Percentiles rank a stretch among this genome's conserved stretches.
Evolutionary conservation across 2,797 vertebrate species (phyloP).

Genomic region (Melopsittacus undulatus): DNA sequence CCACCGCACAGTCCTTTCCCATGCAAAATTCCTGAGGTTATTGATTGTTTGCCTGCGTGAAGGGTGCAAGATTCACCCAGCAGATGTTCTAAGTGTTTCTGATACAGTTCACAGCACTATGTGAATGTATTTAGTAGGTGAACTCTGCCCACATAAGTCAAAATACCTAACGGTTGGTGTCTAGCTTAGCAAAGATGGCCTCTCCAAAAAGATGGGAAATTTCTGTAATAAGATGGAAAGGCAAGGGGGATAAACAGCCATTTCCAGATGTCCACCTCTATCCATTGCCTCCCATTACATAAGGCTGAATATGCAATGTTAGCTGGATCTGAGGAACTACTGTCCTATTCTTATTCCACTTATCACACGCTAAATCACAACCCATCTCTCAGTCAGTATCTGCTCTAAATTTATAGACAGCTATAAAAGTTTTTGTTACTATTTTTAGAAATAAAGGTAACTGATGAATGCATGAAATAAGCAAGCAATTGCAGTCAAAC

Average conservation of each 20-base stretch:
- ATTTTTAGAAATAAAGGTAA: background rate
- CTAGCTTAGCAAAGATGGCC: background rate
- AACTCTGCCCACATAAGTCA: background rate
- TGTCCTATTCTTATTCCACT: background rate
- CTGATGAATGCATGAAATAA: background rate
- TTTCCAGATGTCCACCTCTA: background rate
- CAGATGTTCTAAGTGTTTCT: background rate
- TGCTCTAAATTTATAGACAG: background rate
- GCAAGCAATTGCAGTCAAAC: background rate
- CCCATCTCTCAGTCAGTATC: background rate
- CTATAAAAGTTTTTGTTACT: background rate
- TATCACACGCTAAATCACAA: rapidly evolving
- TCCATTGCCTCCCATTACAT: background rate
- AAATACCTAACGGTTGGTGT: background rate
- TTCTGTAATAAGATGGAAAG: background rate
- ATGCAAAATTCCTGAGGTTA: background rate
- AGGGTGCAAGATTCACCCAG: background rate
- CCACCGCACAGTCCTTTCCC: background rate
- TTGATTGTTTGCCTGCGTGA: background rate
- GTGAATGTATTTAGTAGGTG: background rate
- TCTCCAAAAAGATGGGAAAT: background rate
- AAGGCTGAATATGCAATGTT: background rate
- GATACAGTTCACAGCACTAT: background rate
- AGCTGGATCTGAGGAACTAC: background rate
- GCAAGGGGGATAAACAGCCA: background rate